Percentiles rank a stretch among this genome's conserved stretches.
These are phyloP conservation scores for Chaetura pelagica DNA, from an alignment of 2,113 vertebrate species.

Conservation along the genomic window DNA sequence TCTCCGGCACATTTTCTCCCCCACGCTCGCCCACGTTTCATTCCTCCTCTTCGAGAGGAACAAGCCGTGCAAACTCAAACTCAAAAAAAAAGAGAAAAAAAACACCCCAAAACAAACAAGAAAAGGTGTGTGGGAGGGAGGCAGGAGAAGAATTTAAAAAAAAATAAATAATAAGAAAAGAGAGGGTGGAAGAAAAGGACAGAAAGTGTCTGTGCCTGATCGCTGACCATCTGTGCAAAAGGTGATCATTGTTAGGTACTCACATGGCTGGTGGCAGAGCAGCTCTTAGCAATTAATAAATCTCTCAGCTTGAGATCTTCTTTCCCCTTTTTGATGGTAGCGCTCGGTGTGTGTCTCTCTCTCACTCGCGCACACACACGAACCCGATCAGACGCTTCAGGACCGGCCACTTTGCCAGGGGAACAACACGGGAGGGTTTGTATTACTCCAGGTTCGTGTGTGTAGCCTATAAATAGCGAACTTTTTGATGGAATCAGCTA, in stretches of 20 bases:
- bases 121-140: not conserved
- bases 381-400: slow-evolving; percentile 55
- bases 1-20: slow-evolving; percentile 36
- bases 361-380: not conserved
- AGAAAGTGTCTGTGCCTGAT: slow-evolving; percentile 8
- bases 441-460: slow-evolving; percentile 70
- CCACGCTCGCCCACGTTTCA: slow-evolving; percentile 20
- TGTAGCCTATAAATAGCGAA: slow-evolving; percentile 84
- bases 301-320: slow-evolving; percentile 66
- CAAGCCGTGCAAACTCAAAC: not conserved
- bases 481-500: slow-evolving; percentile 79
- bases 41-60: slow-evolving; percentile 28
- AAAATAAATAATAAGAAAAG: no score
- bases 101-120: no score
- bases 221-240: slow-evolving; percentile 53
- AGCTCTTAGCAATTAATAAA: slow-evolving; percentile 60
- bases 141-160: not conserved
- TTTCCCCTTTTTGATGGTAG: slow-evolving; percentile 41
- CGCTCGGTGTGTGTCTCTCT: not conserved
- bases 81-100: no score
- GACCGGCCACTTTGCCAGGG: slow-evolving; percentile 72
- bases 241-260: slow-evolving; percentile 74
- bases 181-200: slow-evolving; percentile 15
- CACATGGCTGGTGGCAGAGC: slow-evolving; percentile 75
- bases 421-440: slow-evolving; percentile 66